Conservation (phyloP, 2,797 vertebrate genomes). For the Erpetoichthys calabaricus region DNA sequence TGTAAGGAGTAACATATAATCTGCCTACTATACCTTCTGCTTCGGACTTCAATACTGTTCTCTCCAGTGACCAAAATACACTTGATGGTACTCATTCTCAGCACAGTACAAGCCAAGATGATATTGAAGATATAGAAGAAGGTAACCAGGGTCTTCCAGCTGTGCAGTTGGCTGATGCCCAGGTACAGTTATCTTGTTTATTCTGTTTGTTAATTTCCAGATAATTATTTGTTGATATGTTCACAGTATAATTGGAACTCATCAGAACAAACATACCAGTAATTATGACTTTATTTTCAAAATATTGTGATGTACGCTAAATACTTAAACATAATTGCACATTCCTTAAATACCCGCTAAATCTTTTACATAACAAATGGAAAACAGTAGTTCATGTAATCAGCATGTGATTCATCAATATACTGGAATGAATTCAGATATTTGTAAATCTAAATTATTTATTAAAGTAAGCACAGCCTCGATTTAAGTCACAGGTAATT, state of each 20-base stretch:
- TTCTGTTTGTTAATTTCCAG: no score
- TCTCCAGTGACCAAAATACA: constrained; percentile 95
- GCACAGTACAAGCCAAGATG: constrained; percentile 90
- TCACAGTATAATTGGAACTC: not conserved
- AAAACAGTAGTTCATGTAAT: no score
- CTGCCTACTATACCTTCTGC: constrained; percentile 92
- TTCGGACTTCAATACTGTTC: constrained; percentile 88
- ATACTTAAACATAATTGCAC: no score
- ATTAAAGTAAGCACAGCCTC: no score
- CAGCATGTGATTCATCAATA: no score
- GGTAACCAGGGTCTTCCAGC: constrained; percentile 84
- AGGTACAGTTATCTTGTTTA: constrained; percentile 46
- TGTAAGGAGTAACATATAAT: constrained; percentile 64
- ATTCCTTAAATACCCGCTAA: no score
- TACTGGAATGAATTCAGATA: no score
- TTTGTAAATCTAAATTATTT: no score
- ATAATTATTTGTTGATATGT: not conserved
- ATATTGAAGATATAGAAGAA: constrained; percentile 80
- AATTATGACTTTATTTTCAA: not conserved
- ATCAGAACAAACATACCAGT: not conserved
- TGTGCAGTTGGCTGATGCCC: constrained; percentile 92
- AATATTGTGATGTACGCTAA: no score
- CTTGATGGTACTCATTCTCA: constrained; percentile 89
- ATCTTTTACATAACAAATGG: no score
- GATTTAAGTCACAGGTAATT: no score